Evolutionary conservation across 1,140 invertebrate genomes (phyloP).

Genomic region (Ptiloglossa arizonensis): DNA sequence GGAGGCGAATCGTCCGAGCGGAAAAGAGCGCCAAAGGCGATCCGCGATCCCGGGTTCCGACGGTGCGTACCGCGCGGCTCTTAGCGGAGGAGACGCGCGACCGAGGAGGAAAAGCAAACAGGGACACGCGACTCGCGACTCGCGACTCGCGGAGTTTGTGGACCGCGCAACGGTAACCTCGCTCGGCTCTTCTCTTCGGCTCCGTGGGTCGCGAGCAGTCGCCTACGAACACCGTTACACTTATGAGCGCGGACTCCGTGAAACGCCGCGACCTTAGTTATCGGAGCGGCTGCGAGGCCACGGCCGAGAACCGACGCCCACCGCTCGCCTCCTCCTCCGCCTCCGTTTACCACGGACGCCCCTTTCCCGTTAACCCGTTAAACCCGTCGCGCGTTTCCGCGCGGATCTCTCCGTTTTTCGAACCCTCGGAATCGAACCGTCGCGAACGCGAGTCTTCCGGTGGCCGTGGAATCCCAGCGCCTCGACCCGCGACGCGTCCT

Average conservation of each 20-base stretch:
- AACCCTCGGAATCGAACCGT: too few relatives aligned
- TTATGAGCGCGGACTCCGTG: slow-evolving; percentile 70
- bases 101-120: slow-evolving; percentile 40
- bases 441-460: background rate
- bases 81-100: too few relatives aligned
- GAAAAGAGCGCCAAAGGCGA: too few relatives aligned
- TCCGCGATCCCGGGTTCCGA: too few relatives aligned
- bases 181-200: slow-evolving; percentile 61
- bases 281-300: slow-evolving; percentile 53
- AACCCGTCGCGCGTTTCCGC: background rate
- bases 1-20: too few relatives aligned
- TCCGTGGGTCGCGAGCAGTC: slow-evolving; percentile 56
- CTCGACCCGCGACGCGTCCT: too few relatives aligned
- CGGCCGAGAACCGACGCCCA: slow-evolving; percentile 36
- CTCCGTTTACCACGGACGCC: too few relatives aligned
- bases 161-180: slow-evolving; percentile 79
- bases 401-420: background rate
- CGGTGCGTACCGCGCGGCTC: too few relatives aligned
- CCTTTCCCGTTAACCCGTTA: slow-evolving; percentile 29
- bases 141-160: slow-evolving; percentile 79
- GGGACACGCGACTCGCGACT: slow-evolving; percentile 53
- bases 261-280: slow-evolving; percentile 63
- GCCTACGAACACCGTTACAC: slow-evolving; percentile 79
- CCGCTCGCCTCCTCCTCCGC: slow-evolving; percentile 33
- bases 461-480: background rate